phyloP scores from a whole-genome alignment of 35 echinoderm and acorn worm species.

The Nesometra sesokonis region DNA sequence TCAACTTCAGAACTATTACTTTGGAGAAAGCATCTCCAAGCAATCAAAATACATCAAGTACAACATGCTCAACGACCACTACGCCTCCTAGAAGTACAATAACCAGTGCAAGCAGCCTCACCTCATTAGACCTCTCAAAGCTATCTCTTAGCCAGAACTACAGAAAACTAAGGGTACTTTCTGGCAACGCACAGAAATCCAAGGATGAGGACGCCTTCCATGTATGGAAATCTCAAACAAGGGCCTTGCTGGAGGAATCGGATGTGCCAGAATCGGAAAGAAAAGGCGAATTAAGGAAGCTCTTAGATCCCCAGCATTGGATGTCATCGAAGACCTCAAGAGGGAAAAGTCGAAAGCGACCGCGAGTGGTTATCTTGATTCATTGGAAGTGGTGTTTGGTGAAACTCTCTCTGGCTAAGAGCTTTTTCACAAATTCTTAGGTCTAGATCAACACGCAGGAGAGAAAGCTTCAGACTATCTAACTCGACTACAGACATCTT shows the following conservation, averaged over 20 bases:
- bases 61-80: no score
- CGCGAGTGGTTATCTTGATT: conserved; percentile 13
- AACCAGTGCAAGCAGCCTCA: no score
- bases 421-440: conserved; percentile 17
- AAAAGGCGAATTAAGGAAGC: background rate
- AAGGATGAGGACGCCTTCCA: conserved; percentile 12
- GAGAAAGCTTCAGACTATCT: conserved; percentile 6
- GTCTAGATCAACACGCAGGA: conserved; percentile 1
- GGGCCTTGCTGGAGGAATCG: conserved; percentile 9
- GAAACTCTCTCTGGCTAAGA: conserved; percentile 10
- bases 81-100: no score
- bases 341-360: conserved; percentile 7
- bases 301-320: conserved; percentile 27
- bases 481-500: background rate
- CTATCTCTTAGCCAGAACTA: background rate
- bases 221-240: background rate
- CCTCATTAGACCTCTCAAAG: background rate
- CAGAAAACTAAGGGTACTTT: conserved; percentile 1
- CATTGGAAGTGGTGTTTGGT: conserved; percentile 28
- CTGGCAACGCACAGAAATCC: background rate
- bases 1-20: no score
- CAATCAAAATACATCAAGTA: no score
- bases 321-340: conserved; percentile 22
- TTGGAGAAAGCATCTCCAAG: no score
- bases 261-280: conserved; percentile 4